Base-by-base conservation (phyloP, 2,888 invertebrate genomes). In the Cybosia mesomella region DNA sequence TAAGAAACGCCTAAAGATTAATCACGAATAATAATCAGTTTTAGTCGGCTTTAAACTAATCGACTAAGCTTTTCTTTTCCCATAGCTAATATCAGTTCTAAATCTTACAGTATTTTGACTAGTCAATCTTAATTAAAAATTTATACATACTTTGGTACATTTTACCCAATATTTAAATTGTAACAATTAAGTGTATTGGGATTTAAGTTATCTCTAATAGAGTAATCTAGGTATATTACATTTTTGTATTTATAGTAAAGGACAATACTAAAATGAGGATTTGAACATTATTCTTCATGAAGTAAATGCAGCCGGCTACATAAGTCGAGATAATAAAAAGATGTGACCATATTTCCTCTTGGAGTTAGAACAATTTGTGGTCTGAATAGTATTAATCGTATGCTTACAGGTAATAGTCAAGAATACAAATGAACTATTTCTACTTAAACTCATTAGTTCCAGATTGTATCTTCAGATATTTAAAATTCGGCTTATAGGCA, bases 101-200 rank as follows among this genome's bases (percentile, higher is more conserved):
- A 24, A 62, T 58, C 55, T 68, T 54, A 34, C 62, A 67, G 54
- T 57, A 66, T 54, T 60, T 73, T 64, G 66, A 69, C 66, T 70
- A 49, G 39, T 28, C 1, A 58, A 39, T 53, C 63, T n/a, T 49
- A 32, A 57, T 22, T 34, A 28, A 32, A 43, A 34, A 21, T 49
- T 32, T 15, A 21, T 34, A 54, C 10, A 57, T 43, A 24, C 43
- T 54, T 61, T 55, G 60, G 60, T 60, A 66, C 22, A 8, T 57
- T 60, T 60, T 55, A 60, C n/a, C 39, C n/a, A 39, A 54, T 13
- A 10, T 18, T 43, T 60, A 18, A n/a, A 8, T 58, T 34, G 15
- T 57, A n/a, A 49, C 49, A 32, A 21, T 21, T 58, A n/a, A 4
- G 2, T 21, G 8, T 49, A 49, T 49, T 49, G 49, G 49, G 49